Evolutionary conservation across 1,140 invertebrate species (phyloP), one percentile per base, ranked within the genome.

Genomic region (Hyphantria cunea): DNA sequence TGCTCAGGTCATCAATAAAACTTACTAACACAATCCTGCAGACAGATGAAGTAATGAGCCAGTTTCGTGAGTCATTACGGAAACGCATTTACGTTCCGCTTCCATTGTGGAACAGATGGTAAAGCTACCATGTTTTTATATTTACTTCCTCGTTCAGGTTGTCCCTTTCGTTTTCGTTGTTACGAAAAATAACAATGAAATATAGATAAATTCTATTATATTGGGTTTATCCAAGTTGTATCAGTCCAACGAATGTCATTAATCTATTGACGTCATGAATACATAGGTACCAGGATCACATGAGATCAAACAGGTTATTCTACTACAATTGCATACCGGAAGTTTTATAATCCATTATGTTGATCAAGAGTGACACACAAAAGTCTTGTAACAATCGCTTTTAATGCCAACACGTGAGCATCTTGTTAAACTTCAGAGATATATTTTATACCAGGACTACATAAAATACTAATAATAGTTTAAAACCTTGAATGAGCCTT

Each of bases 401-500:
- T 39, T 32, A 11, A 10, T 33, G 41, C 53, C 17, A 56, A 25
- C 17, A 25, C 17, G 41, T 47, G 44, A 31, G 44, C 42, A 11
- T 55, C 17, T 25, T 25, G 17, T 25, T 25, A 25, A 3, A 25
- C 5, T 25, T 25, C 5, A 25, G 5, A 25, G 17, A 25, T 25
- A n/a, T n/a, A n/a, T 25, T 25, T 25, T 25, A 34, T 49, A 59
- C 17, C 56, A 60, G 47, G 56, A 50, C 50, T 50, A 50, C 48
- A 59, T 50, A 59, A 60, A 31, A 47, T 59, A 47, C 32, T 10
- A 51, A 53, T 47, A 10, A 6, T 14, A 60, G 41, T 47, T 52
- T 37, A 11, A 54, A 54, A 52, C 65, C 59, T 59, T 74, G 68
- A 74, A 70, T 70, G 51, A 47, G 59, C 45, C 63, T 74, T 70